Evolutionary conservation across 2,113 vertebrate species (phyloP).

Genomic region (Pseudois nayaur): DNA sequence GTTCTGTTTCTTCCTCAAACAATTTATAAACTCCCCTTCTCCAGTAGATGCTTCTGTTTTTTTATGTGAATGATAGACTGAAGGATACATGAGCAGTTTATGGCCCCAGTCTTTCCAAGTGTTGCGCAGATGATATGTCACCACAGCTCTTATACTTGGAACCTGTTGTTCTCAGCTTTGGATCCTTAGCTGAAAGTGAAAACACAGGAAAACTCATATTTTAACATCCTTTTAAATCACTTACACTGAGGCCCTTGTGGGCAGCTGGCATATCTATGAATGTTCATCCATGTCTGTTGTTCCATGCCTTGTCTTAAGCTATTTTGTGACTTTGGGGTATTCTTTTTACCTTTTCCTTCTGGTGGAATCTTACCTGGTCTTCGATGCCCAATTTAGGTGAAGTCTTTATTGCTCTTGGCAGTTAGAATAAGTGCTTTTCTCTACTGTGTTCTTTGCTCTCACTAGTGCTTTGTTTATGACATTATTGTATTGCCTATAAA

Average conservation of each 20-base stretch:
- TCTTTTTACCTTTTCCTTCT: not conserved
- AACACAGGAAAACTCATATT: not conserved
- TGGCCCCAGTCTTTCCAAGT: not conserved
- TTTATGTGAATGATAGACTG: not conserved
- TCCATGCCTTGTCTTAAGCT: not conserved
- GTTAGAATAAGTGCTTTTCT: slow-evolving; percentile 2
- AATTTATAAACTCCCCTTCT: not conserved
- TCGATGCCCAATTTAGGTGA: not conserved
- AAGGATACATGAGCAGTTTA: not conserved
- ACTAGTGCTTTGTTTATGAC: not conserved
- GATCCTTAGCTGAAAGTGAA: not conserved
- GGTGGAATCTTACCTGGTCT: not conserved
- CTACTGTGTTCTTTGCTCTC: not conserved
- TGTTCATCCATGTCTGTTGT: not conserved
- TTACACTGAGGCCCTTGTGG: not conserved
- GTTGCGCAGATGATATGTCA: not conserved
- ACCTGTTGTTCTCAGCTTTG: not conserved
- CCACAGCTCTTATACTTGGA: not conserved
- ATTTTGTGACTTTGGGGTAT: not conserved
- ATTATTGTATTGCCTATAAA: not conserved
- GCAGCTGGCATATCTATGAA: not conserved
- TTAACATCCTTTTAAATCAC: not conserved
- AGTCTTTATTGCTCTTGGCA: not conserved
- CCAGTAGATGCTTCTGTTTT: not conserved
- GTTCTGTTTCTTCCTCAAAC: not conserved